Evolutionary conservation across 2,113 vertebrate species (phyloP), one percentile per base, ranked within the genome.

Genomic region (Microcebus lehilahytsara): DNA sequence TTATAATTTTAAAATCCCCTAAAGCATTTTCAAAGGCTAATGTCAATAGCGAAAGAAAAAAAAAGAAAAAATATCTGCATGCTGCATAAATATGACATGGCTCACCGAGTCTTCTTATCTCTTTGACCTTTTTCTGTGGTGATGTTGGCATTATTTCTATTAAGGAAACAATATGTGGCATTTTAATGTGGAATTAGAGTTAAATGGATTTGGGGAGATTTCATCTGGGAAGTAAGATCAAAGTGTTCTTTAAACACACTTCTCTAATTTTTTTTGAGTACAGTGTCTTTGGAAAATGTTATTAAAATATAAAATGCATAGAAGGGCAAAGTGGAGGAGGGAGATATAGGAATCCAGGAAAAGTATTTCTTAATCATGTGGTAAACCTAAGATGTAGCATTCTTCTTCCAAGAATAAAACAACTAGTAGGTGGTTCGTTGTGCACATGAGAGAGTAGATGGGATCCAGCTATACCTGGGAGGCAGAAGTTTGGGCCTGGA

Each of bases 291-390:
- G 97, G 95, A 49, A 93, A 98, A 93, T 0, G 8, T 80, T 97
- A 71, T 95, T 95, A 88, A 98, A 98, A 96, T 96, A 51, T 56
- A 95, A 95, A 85, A 91, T 93, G 51, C 91, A 81, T 96, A 97
- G 97, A 97, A 97, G 96, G 89, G 85, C 86, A 75, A 89, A 91
- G 62, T 78, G 10, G 69, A 95, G 34, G 30, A 96, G 90, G 85
- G 78, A 97, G 97, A 97, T 23, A 1, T 53, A 97, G 25, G 90
- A 86, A 96, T 90, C 89, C 97, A 97, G 95, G 93, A 94, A 97
- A 98, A 98, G 97, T 92, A 91, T 49, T 97, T 96, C 95, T 96
- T 98, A 95, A 98, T 96, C 98, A 93, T 96, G 62, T 93, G 96
- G 74, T 91, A 97, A 97, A 93, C 96, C 32, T 96, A 80, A 97